Evolutionary conservation across 2,113 vertebrate genomes (phyloP), one percentile per base, ranked within the genome.

Genomic region (Malurus cyaneus): DNA sequence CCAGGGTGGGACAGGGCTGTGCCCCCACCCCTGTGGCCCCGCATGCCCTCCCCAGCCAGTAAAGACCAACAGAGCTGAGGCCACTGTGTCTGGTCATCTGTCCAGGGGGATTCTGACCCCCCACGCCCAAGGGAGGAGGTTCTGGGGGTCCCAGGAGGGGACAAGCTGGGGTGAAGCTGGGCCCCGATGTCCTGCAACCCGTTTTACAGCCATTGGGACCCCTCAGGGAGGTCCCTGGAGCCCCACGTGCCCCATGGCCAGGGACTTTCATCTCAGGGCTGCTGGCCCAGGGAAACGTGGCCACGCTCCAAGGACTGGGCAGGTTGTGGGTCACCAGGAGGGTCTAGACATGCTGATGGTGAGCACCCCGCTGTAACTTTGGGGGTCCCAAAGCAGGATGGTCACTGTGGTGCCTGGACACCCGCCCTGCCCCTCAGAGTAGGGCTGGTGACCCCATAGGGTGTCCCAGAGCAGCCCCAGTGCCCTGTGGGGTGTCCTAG

Each of bases 271-370:
- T 17, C 31, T 1, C 3, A 12, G 78, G 44, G 77, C 81, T 57
- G 52, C 47, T 66, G 42, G 18, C 8, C 74, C 16, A 8, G 11
- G 65, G 71, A 20, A 24, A 21, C 56, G 34, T 0, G 0, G 39
- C 31, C 19, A 3, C 0, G 0, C 5, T 23, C 7, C 5, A 0
- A 24, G 39, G 29, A n/a, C 18, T 31, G 54, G 59, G 32, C 34
- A 28, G 47, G 18, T 0, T 65, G 14, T 8, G 44, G 79, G 42
- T 2, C 24, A n/a, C 65, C 3, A 4, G 14, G 2, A 14, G 16
- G 36, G 8, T 6, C 17, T 8, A 14, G 26, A 25, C 7, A 44
- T 60, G 49, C 41, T 39, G 46, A 3, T 39, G 26, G 31, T n/a
- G 29, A 29, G 34, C 23, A 25, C 11, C 39, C 28, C 3, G 2